Base-by-base conservation (phyloP, 2,113 vertebrate genomes). In the Rhinichthys klamathensis region DNA sequence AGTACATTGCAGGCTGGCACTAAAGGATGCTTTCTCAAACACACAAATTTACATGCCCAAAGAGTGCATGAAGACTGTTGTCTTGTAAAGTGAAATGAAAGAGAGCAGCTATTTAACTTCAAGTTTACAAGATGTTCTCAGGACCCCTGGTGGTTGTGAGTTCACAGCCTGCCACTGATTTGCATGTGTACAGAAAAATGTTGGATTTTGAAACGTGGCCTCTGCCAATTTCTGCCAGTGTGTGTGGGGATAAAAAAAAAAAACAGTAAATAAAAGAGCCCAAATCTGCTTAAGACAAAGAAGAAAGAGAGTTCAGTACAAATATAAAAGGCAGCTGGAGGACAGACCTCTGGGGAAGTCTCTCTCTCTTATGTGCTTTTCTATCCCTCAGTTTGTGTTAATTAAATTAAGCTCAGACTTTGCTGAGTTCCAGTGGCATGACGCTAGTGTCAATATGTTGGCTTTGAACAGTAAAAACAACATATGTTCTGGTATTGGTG, bases 121-220 rank as follows among this genome's bases (percentile, higher is more conserved):
- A 83, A 84, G 84, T 80, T 85, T 60, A 44, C 54, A 74, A 49
- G 38, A 78, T 88, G 78, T 23, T 87, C 69, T 46, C 1, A 44
- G 25, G 72, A 89, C 72, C 82, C 60, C 80, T 38, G 46, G 41
- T 1, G 75, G 85, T 80, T 79, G 23, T 44, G 21, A 88, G 87
- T 90, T 92, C 32, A 87, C 89, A 72, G 87, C 73, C 76, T 61
- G 84, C 58, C 25, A 12, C 87, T 87, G 56, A 83, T 78, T 86
- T 84, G 84, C 88, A 84, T 82, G 60, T 81, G 89, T 63, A 85
- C 75, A 61, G 86, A 80, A 88, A 84, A 85, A 80, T 81, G 79
- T 51, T 89, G 16, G 85, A 90, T 90, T 87, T 83, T 89, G 87
- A 88, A 89, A 91, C 38, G 90, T 92, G 89, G 90, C 80, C 88